Base-by-base conservation (phyloP, 2,888 invertebrate genomes). In the Incurvaria masculella region DNA sequence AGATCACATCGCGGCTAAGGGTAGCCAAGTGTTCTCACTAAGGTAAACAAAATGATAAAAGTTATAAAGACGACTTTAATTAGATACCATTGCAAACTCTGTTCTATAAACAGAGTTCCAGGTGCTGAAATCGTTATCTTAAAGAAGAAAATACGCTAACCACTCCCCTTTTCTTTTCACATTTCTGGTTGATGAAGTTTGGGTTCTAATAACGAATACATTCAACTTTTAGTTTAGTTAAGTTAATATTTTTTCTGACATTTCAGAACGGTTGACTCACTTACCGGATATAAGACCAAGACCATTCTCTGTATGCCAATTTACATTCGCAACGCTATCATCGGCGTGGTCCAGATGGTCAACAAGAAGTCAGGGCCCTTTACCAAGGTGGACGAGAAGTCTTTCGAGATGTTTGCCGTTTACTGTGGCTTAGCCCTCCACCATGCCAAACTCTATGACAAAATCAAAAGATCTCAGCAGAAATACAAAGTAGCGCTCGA, bases 291-390 rank as follows among this genome's bases (percentile, higher is more conserved):
- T 57, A 81, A 79, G 56, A 92, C 91, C 0, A 80, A 83, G 53
- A 86, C 85, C 21, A 91, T 93, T 40, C 80, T 93, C 1, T 92
- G 92, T 65, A 92, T 93, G 92, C 94, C 93, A 1, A 88, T 94
- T 40, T 90, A 87, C 66, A 90, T 89, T 17, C 75, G 89, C 49
- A 86, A 87, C 27, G 81, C 79, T 51, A 84, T 91, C 8, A 92
- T 93, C 51, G 92, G 91, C 2, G 92, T 93, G 1, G 91, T 93
- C 1, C 92, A 94, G 70, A 93, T 93, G 92, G 90, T 93, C 0
- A 86, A 86, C 57, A 86, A 86, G 60, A 72, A 80, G 17, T 68
- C 70, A n/a, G 81, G 79, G 0, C 64, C 53, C 63, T 89, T 83
- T 68, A 75, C 75, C 4, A 73, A 68, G 59, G 85, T 87, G 42